Evolutionary conservation across 2,113 vertebrate genomes (phyloP).

Genomic region (Galemys pyrenaicus): DNA sequence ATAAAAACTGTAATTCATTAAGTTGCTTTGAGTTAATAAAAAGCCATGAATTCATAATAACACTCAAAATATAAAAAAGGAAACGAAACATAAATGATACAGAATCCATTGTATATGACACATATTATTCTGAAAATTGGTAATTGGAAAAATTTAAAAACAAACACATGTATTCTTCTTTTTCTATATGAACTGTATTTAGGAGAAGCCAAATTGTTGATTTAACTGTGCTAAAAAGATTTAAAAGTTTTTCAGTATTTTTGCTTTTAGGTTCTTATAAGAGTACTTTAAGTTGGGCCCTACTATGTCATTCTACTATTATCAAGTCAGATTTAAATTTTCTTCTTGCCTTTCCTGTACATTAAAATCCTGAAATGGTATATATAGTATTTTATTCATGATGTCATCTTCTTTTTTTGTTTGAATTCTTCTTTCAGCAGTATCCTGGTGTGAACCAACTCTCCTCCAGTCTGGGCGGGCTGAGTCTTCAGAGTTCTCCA

Average conservation of each 20-base stretch:
- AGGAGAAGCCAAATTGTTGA: conserved; percentile 3
- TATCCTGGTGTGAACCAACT: conserved; percentile 93
- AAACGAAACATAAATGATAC: neutral
- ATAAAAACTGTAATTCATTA: neutral
- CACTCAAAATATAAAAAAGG: neutral
- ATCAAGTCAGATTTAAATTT: neutral
- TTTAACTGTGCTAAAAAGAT: neutral
- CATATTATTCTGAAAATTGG: neutral
- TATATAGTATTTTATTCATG: neutral
- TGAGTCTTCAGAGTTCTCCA: conserved; percentile 92
- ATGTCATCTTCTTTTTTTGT: neutral
- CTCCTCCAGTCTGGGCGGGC: conserved; percentile 92
- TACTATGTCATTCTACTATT: neutral
- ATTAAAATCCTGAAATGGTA: neutral
- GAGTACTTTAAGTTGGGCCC: neutral
- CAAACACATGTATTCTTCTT: neutral
- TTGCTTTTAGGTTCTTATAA: conserved; percentile 36
- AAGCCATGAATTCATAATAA: neutral
- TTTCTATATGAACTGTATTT: neutral
- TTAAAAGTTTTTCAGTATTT: conserved; percentile 21
- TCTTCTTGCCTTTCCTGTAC: neutral
- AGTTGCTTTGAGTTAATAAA: neutral
- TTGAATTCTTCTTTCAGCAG: conserved; percentile 81
- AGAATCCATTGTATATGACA: neutral
- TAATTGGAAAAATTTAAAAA: neutral